Percentiles rank a stretch among this genome's conserved stretches.
These are phyloP conservation scores for Mycogona germanica DNA, from an alignment of 2,888 invertebrate genomes.

Conservation along the genomic window DNA sequence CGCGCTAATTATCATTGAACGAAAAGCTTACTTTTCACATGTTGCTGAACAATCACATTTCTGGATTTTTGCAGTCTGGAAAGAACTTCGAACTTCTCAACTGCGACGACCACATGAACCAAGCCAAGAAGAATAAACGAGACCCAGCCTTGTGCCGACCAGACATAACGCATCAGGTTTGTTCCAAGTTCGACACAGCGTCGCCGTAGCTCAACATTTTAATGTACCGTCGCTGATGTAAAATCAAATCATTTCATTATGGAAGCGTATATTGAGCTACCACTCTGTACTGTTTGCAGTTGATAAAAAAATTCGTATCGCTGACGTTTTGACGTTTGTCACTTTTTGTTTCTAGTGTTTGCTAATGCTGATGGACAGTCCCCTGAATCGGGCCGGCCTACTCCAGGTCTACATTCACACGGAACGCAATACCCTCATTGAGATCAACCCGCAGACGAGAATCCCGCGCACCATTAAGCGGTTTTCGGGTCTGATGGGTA, in stretches of 20 bases:
- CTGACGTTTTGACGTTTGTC: constrained; percentile 2
- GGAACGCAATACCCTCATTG: constrained; percentile 38
- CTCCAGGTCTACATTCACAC: constrained; percentile 55
- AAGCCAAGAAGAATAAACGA: constrained; percentile 71
- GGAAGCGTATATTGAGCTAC: too few species aligned
- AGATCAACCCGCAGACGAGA: constrained; percentile 42
- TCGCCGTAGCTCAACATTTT: too few species aligned
- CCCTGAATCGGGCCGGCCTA: constrained; percentile 86
- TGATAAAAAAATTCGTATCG: too few species aligned
- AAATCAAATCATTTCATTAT: too few species aligned
- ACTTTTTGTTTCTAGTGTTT: constrained; percentile 49
- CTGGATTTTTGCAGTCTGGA: constrained; percentile 53
- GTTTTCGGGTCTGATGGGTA: constrained; percentile 44
- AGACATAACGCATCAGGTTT: constrained; percentile 85
- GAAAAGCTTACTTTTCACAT: neutral
- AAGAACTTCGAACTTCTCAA: constrained; percentile 80
- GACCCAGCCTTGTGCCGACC: constrained; percentile 84
- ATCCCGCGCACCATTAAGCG: constrained; percentile 44
- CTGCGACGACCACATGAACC: constrained; percentile 79
- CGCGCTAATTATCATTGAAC: too few species aligned
- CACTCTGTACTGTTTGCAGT: neutral
- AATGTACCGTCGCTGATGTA: too few species aligned
- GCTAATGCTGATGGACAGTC: constrained; percentile 94
- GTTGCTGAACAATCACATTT: neutral
- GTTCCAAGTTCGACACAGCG: neutral